Percentiles rank a stretch among this genome's conserved stretches.
These are phyloP conservation scores for Callyntrura sp. DNA, from an alignment of 2,888 invertebrate genomes.

Conservation along the genomic window DNA sequence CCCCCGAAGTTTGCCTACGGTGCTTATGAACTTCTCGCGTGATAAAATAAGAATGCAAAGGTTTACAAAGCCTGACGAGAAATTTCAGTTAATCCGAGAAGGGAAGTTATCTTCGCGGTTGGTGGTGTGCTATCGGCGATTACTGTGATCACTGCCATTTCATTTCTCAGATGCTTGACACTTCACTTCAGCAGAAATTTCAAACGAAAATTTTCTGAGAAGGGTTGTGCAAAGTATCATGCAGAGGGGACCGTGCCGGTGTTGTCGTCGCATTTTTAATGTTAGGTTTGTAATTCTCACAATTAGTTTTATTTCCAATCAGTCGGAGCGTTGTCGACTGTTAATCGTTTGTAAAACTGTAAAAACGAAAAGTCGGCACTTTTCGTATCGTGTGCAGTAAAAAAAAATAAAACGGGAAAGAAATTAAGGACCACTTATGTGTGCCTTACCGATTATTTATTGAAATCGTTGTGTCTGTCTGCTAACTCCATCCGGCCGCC, in stretches of 20 bases:
- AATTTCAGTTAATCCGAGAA: not conserved
- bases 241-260: not conserved
- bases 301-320: not conserved
- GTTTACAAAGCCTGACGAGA: conserved; percentile 31
- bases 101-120: conserved; percentile 31
- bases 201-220: too few relatives aligned
- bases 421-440: too few relatives aligned
- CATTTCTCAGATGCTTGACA: not conserved
- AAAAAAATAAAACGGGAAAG: not conserved
- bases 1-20: conserved; percentile 45
- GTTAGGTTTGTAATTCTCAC: not conserved
- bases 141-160: not conserved
- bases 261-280: not conserved
- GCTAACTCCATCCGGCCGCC: too few relatives aligned
- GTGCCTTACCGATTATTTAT: too few relatives aligned
- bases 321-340: not conserved
- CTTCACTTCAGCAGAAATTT: not conserved
- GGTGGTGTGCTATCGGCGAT: conserved; percentile 23
- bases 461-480: too few relatives aligned
- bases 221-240: not conserved
- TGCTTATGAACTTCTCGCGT: conserved; percentile 22
- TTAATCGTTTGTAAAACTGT: not conserved
- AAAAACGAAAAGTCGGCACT: not conserved
- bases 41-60: conserved; percentile 63
- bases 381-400: not conserved